Evolutionary conservation across 2,888 invertebrate species (phyloP).

Genomic region (Hirtodrosophila histrioides): DNA sequence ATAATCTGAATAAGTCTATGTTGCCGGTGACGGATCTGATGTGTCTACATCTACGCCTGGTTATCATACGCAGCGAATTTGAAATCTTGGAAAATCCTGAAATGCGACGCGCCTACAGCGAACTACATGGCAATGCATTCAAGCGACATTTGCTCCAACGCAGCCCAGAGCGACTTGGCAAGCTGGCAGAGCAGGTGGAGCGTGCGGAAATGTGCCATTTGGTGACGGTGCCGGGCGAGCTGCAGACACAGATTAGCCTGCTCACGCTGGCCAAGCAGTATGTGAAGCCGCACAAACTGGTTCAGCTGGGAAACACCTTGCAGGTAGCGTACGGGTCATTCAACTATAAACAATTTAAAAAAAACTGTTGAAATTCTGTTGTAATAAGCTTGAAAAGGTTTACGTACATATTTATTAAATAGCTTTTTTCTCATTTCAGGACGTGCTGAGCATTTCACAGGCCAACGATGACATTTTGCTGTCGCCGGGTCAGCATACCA

Average conservation of each 20-base stretch:
- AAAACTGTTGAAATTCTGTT: no score
- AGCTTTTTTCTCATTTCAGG: conserved; percentile 65
- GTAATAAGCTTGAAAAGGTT: no score
- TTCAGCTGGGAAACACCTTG: conserved; percentile 84
- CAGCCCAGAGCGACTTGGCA: conserved; percentile 2
- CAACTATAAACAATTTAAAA: no score
- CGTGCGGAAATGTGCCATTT: conserved; percentile 77
- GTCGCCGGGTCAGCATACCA: conserved; percentile 85
- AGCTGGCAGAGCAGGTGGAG: conserved; percentile 21
- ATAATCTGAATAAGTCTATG: conserved; percentile 74
- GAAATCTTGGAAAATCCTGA: conserved; percentile 87
- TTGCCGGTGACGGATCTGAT: conserved; percentile 85
- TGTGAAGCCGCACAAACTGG: conserved; percentile 79
- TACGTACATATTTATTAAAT: no score
- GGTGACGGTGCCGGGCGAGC: conserved; percentile 84
- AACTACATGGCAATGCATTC: conserved; percentile 71
- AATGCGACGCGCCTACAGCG: conserved; percentile 85
- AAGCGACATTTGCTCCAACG: conserved; percentile 48
- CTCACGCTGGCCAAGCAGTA: conserved; percentile 84
- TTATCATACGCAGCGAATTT: conserved; percentile 86
- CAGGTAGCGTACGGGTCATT: conserved; percentile 56
- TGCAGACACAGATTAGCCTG: conserved; percentile 85
- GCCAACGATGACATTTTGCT: conserved; percentile 85
- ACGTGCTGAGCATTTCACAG: conserved; percentile 80
- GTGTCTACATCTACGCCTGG: conserved; percentile 86